Percentiles rank a stretch among this genome's conserved stretches.
Evolutionary conservation across 2,888 invertebrate genomes (phyloP).

Genomic region (Bimastos eiseni): DNA sequence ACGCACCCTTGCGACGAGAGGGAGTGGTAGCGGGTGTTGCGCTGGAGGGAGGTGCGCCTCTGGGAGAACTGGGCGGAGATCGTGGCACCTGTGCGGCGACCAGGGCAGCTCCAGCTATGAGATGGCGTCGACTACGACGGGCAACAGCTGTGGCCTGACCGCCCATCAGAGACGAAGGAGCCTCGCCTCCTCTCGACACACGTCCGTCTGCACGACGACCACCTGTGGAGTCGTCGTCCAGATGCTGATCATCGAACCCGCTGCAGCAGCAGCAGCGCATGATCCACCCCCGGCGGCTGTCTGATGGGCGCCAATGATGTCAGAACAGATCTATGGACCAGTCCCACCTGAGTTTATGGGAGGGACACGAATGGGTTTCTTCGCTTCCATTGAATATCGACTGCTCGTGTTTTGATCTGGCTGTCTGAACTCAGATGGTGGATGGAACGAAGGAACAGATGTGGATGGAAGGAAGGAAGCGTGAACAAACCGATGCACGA

Average conservation of each 20-base stretch:
- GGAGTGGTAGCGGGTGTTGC: not conserved
- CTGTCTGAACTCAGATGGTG: not conserved
- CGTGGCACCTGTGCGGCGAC: slow-evolving; percentile 17
- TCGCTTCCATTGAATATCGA: not conserved
- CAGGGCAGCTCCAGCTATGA: slow-evolving; percentile 19
- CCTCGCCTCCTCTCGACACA: not conserved
- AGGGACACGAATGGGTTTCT: not conserved
- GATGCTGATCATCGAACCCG: not conserved
- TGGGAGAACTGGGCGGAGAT: not conserved
- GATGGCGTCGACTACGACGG: not conserved
- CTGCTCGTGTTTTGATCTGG: not conserved
- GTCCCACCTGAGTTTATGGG: not conserved
- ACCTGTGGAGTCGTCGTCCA: slow-evolving; percentile 9
- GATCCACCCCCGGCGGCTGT: not conserved
- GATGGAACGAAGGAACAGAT: not conserved
- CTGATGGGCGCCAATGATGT: not conserved
- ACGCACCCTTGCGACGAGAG: not conserved
- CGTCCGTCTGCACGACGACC: slow-evolving; percentile 20
- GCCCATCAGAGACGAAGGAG: not conserved
- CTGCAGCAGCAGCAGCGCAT: not conserved
- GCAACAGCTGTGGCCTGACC: not conserved
- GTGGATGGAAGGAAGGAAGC: not conserved
- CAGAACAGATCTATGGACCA: not conserved
- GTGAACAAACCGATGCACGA: not conserved
- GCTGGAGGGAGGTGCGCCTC: not conserved